Evolutionary conservation across 1,140 invertebrate species (phyloP), one percentile per base, ranked within the genome.

Genomic region (Drosophila lowei): DNA sequence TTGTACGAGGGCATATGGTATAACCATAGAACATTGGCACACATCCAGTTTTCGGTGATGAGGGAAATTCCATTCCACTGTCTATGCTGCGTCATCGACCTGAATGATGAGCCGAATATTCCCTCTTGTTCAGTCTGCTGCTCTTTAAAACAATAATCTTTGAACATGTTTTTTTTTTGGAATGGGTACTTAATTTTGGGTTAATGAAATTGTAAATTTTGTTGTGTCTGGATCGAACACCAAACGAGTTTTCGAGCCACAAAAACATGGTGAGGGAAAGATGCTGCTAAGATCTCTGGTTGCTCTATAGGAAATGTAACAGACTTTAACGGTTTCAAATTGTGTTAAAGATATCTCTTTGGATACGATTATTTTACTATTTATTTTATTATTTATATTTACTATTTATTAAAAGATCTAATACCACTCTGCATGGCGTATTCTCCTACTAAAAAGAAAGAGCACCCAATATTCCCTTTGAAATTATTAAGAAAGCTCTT

Each of bases 191-290:
- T 53, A 23, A 44, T 44, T 55, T 57, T 15, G 13, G 41, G 38
- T 56, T 25, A 30, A 57, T 57, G 42, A 21, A 57, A 57, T 57
- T 46, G 42, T 8, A 46, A 57, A 54, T 57, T 57, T 46, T 57
- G 43, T 57, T 46, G 23, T 30, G 54, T 41, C 41, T 57, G 43
- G 6, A 21, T n/a, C 11, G 23, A 18, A 46, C 28, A 13, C 11
- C 11, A 38, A 38, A 38, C 34, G 34, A 38, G 34, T 38, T 38
- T 38, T 38, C 11, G 11, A 38, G 34, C 34, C 34, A 38, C 3
- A 38, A 38, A 38, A 4, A 38, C 11, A 38, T 11, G 11, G 11
- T 13, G 11, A 13, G 11, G 4, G 8, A 3, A 11, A 38, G 9
- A 13, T 11, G 23, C 11, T 38, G 11, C 34, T 3, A 38, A 13